A percentile compares a stretch with the other conserved stretches of the same genome.
Conservation (phyloP, 2,888 invertebrate genomes). For the Orthonychiurus folsomi region DNA sequence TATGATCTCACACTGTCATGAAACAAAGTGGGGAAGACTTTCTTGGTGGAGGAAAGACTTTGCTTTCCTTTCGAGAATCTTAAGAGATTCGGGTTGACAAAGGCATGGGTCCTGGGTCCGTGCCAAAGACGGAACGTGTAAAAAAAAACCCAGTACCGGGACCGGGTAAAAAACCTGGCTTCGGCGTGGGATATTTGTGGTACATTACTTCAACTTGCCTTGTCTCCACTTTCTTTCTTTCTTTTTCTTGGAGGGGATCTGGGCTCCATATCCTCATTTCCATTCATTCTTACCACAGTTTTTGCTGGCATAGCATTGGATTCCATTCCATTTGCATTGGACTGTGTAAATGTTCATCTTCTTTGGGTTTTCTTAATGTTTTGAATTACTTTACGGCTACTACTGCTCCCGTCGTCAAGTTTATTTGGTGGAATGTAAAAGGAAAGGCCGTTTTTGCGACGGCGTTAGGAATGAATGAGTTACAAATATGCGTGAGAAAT, state of each 20-base stretch:
- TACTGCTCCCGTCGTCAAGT: too few relatives aligned
- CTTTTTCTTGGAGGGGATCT: too few relatives aligned
- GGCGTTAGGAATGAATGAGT: too few relatives aligned
- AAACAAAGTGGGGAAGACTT: conserved; percentile 10
- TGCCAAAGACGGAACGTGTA: not conserved
- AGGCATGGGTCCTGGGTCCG: not conserved
- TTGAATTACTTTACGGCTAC: too few relatives aligned
- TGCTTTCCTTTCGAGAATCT: not conserved
- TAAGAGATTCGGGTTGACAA: not conserved
- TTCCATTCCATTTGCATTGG: not conserved
- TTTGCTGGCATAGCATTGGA: not conserved
- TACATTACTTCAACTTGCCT: not conserved
- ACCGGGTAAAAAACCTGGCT: conserved; percentile 1
- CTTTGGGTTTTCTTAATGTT: too few relatives aligned
- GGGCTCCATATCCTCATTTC: not conserved
- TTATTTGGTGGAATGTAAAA: too few relatives aligned
- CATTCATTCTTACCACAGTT: too few relatives aligned
- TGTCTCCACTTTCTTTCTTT: not conserved
- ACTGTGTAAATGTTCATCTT: not conserved
- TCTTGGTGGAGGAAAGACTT: not conserved
- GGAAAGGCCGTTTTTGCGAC: too few relatives aligned
- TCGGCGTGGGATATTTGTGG: conserved; percentile 1
- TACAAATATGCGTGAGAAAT: too few relatives aligned
- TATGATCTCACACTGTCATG: conserved; percentile 19
- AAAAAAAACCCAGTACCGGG: too few relatives aligned